A percentile compares a stretch with the other conserved stretches of the same genome.
These are phyloP conservation scores for Danionella dracula DNA, from an alignment of 2,797 vertebrate genomes.

Conservation along the genomic window DNA sequence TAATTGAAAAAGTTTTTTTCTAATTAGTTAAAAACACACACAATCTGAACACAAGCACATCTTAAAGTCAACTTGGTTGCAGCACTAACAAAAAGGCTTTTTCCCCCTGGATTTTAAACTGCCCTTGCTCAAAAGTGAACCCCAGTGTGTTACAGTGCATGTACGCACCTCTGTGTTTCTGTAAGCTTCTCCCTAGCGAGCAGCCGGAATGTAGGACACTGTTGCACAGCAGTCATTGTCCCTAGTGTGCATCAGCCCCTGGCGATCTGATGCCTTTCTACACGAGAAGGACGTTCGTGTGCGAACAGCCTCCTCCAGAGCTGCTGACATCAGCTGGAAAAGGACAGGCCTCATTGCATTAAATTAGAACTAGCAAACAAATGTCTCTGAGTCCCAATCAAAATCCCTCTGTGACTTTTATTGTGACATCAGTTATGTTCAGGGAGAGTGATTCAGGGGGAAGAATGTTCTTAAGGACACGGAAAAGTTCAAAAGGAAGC, in stretches of 20 bases:
- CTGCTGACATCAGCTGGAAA: conserved; percentile 57
- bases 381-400: conserved; percentile 60
- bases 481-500: too few relatives aligned
- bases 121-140: too few relatives aligned
- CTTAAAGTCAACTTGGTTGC: too few relatives aligned
- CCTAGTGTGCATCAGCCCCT: conserved; percentile 25
- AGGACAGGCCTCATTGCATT: conserved; percentile 72
- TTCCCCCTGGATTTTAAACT: too few relatives aligned
- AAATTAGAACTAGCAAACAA: conserved; percentile 62
- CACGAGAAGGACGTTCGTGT: conserved; percentile 40
- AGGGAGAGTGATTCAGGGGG: conserved; percentile 59
- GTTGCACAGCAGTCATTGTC: conserved; percentile 37
- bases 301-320: conserved; percentile 34
- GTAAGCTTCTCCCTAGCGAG: neutral
- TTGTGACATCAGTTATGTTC: conserved; percentile 60
- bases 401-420: conserved; percentile 72
- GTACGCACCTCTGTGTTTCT: neutral
- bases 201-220: conserved; percentile 22
- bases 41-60: too few relatives aligned
- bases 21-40: too few relatives aligned
- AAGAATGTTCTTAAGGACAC: conserved; percentile 50
- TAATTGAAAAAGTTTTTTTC: too few relatives aligned
- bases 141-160: too few relatives aligned
- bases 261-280: conserved; percentile 45
- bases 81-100: too few relatives aligned